Conservation (phyloP, 2,113 vertebrate species). For the Enhydra lutris region DNA sequence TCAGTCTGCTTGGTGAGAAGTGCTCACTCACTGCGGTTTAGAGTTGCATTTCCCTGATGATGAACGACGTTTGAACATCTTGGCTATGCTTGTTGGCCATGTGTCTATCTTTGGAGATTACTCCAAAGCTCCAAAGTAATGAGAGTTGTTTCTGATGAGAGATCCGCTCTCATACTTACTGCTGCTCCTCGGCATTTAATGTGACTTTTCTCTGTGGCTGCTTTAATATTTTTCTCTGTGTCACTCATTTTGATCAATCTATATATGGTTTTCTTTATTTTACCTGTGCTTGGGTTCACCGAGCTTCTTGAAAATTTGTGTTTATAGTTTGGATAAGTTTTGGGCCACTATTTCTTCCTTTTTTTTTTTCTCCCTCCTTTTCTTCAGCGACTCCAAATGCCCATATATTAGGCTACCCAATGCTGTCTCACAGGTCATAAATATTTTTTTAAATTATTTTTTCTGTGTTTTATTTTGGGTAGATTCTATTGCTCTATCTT, state of each 20-base stretch:
- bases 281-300: background rate
- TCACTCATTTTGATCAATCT: background rate
- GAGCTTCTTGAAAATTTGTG: background rate
- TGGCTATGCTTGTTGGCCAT: background rate
- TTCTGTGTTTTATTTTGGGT: background rate
- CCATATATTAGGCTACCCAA: background rate
- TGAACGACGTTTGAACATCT: background rate
- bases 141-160: background rate
- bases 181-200: background rate
- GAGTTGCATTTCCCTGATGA: background rate
- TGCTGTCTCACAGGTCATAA: background rate
- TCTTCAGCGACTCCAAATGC: background rate
- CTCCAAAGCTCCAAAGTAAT: background rate
- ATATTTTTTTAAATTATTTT: background rate
- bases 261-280: background rate
- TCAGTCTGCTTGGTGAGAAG: background rate
- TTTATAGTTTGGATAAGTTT: background rate
- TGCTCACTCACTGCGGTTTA: background rate
- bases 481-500: background rate
- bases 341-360: background rate
- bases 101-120: background rate
- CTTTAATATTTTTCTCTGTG: background rate
- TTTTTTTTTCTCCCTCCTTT: background rate
- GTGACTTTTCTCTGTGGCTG: background rate
- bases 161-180: background rate